Conservation (phyloP, 2,113 vertebrate species). For the Eudyptes chrysolophus region DNA sequence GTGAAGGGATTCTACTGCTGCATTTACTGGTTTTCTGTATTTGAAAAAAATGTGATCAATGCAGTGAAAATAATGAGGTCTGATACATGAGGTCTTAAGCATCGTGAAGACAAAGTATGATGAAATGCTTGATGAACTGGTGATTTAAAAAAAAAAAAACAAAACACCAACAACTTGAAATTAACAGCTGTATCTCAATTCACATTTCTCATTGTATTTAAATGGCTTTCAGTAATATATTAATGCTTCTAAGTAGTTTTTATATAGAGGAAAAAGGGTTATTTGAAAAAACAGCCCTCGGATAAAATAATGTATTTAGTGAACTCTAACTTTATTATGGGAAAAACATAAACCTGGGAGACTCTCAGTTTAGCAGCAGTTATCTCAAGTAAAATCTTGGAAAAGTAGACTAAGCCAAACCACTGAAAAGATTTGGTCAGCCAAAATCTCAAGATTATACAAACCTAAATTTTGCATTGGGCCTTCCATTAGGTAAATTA, state of each 20-base stretch:
- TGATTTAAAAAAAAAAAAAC: background rate
- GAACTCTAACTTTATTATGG: background rate
- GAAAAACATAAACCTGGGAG: background rate
- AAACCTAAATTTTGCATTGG: background rate
- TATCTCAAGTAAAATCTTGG: background rate
- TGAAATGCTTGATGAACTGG: background rate
- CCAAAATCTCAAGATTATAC: background rate
- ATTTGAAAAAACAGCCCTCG: background rate
- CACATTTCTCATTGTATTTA: background rate
- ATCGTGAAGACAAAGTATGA: background rate
- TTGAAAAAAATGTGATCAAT: background rate
- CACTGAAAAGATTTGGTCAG: background rate
- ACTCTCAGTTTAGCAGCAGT: background rate
- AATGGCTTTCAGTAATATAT: background rate
- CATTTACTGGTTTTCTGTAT: background rate
- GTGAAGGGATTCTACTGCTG: background rate
- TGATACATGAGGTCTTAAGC: background rate
- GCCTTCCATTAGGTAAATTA: conserved; percentile 18
- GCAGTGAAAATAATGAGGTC: background rate
- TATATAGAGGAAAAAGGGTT: background rate
- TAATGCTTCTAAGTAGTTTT: background rate
- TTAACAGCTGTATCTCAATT: background rate
- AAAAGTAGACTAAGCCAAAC: background rate
- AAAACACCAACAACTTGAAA: background rate
- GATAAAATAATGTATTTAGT: background rate